Percentiles rank a stretch among this genome's conserved stretches.
phyloP scores from a whole-genome alignment of 2,888 invertebrate genomes.

The Cheilosia impressa region DNA sequence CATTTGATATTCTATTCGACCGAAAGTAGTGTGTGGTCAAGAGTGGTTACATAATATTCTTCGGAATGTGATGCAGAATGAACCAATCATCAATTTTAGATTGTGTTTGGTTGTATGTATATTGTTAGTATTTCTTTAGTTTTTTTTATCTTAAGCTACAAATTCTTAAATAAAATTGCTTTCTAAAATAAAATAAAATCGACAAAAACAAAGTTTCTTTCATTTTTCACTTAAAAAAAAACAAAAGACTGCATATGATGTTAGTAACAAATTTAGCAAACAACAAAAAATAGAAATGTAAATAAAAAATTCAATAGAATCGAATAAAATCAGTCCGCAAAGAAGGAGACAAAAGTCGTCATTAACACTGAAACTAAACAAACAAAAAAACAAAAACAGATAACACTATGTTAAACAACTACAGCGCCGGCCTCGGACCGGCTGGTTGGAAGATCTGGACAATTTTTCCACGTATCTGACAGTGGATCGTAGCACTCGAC shows the following conservation, averaged over 20 bases:
- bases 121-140: neutral
- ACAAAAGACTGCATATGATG: conserved; percentile 7
- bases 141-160: conserved; percentile 40
- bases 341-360: conserved; percentile 38
- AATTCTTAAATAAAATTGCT: neutral
- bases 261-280: conserved; percentile 4
- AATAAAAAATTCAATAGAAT: conserved; percentile 2
- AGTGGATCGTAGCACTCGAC: conserved; percentile 94
- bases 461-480: conserved; percentile 90
- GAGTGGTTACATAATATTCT: conserved; percentile 22
- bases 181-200: conserved; percentile 17
- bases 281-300: conserved; percentile 10
- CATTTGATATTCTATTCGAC: conserved; percentile 18
- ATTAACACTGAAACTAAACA: conserved; percentile 44
- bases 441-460: conserved; percentile 91
- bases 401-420: conserved; percentile 86
- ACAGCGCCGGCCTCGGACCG: conserved; percentile 95
- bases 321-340: conserved; percentile 52
- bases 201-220: conserved; percentile 30
- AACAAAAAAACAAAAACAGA: conserved; percentile 45
- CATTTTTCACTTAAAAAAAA: conserved; percentile 41
- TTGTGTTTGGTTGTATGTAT: conserved; percentile 28
- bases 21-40: conserved; percentile 7
- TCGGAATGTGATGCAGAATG: conserved; percentile 73
- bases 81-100: conserved; percentile 54